Evolutionary conservation across 2,888 invertebrate genomes (phyloP).

Genomic region (Protophormia terraenovae): DNA sequence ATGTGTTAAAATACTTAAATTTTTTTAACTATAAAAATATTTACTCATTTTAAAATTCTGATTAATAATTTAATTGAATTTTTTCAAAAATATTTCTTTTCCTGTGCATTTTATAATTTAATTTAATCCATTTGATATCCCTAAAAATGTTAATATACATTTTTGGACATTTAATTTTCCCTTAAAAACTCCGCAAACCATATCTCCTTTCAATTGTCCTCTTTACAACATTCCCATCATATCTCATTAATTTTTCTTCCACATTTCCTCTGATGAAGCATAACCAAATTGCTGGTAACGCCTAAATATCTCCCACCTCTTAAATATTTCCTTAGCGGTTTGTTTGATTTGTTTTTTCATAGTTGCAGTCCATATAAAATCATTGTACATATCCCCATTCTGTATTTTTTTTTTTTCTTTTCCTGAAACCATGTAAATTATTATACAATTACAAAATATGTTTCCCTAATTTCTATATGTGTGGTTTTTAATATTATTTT

Average conservation of each 20-base stretch:
- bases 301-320: conserved; percentile 31
- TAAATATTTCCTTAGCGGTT: background rate
- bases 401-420: background rate
- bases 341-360: background rate
- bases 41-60: too few relatives aligned
- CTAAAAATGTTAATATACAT: too few relatives aligned
- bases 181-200: too few relatives aligned
- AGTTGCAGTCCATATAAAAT: conserved; percentile 40
- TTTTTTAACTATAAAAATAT: too few relatives aligned
- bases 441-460: conserved; percentile 38
- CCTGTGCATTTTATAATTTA: too few relatives aligned
- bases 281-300: conserved; percentile 72
- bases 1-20: too few relatives aligned
- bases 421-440: conserved; percentile 30
- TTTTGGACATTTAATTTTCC: too few relatives aligned
- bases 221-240: background rate
- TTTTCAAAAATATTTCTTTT: too few relatives aligned
- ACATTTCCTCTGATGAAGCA: conserved; percentile 42
- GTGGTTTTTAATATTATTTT: conserved; percentile 11
- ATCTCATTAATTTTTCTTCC: conserved; percentile 15
- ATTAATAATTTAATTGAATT: too few relatives aligned
- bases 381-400: conserved; percentile 27
- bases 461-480: background rate
- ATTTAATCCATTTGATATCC: too few relatives aligned
- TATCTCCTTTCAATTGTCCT: too few relatives aligned